Percentiles rank a stretch among this genome's conserved stretches.
Conservation (phyloP, 2,888 invertebrate species). For the Archips crataeganus region DNA sequence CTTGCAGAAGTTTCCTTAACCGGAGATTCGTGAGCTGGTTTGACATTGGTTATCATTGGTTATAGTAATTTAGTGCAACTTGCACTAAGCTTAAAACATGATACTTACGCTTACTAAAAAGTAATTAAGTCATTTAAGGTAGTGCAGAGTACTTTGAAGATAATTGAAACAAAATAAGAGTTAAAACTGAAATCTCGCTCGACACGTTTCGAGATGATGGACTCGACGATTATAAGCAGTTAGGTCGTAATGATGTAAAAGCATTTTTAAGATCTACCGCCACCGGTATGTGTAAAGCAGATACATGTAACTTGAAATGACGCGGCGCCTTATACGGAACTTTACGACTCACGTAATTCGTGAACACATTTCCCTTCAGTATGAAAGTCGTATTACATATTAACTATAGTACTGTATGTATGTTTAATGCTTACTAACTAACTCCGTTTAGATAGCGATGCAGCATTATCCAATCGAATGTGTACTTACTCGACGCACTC, state of each 20-base stretch:
- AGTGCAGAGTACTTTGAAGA: conserved; percentile 45
- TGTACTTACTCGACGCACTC: conserved; percentile 51
- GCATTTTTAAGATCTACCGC: conserved; percentile 56
- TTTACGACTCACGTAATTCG: conserved; percentile 39
- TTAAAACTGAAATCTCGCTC: conserved; percentile 55
- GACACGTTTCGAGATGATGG: conserved; percentile 55
- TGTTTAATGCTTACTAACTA: background rate
- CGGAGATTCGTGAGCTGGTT: no score
- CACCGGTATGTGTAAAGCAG: conserved; percentile 34
- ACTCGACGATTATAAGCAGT: conserved; percentile 57
- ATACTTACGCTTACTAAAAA: background rate
- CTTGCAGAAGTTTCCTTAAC: no score
- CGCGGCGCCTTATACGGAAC: conserved; percentile 50
- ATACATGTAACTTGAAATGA: conserved; percentile 48
- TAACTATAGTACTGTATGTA: background rate
- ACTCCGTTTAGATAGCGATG: conserved; percentile 20
- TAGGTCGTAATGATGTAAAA: conserved; percentile 65
- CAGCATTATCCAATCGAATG: conserved; percentile 61
- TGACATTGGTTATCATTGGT: no score
- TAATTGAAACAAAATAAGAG: conserved; percentile 46
- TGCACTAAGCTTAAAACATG: no score
- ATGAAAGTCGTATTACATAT: conserved; percentile 21
- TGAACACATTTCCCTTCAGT: conserved; percentile 35
- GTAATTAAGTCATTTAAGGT: conserved; percentile 31
- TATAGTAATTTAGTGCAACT: no score